These are phyloP conservation scores for Minunthozetes semirufus DNA, from an alignment of 2,888 invertebrate genomes.

Conservation along the genomic window DNA sequence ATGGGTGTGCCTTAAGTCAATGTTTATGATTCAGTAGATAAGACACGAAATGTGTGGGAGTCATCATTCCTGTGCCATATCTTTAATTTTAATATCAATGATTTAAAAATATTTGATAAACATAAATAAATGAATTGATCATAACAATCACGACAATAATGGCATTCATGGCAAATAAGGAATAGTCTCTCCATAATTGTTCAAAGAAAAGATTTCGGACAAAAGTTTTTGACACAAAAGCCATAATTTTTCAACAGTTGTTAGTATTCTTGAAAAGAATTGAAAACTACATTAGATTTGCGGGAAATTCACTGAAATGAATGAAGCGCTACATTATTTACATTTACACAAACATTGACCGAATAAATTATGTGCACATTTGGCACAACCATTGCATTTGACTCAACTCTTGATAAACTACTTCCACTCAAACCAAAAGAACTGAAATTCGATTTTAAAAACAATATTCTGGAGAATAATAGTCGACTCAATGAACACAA, in stretches of 20 bases:
- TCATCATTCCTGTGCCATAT: no score
- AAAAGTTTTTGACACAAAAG: background rate
- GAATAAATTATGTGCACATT: constrained; percentile 18
- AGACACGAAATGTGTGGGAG: no score
- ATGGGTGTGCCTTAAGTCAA: background rate
- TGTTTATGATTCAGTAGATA: no score
- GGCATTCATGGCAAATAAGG: no score
- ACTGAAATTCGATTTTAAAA: background rate
- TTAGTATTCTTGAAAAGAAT: background rate
- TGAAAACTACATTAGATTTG: background rate
- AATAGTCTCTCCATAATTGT: no score
- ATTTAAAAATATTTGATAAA: no score
- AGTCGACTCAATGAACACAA: constrained; percentile 4
- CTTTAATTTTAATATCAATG: no score
- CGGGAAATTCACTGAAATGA: background rate
- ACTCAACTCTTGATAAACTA: background rate
- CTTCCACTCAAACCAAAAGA: background rate
- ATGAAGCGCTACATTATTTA: constrained; percentile 6
- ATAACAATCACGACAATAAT: no score
- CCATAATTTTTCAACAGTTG: background rate
- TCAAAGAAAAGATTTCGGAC: background rate
- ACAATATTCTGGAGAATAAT: background rate
- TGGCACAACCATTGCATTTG: background rate
- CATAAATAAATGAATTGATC: no score
- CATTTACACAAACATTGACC: constrained; percentile 14